Base-by-base conservation (phyloP, 1,140 invertebrate genomes). In the Atta texana region DNA sequence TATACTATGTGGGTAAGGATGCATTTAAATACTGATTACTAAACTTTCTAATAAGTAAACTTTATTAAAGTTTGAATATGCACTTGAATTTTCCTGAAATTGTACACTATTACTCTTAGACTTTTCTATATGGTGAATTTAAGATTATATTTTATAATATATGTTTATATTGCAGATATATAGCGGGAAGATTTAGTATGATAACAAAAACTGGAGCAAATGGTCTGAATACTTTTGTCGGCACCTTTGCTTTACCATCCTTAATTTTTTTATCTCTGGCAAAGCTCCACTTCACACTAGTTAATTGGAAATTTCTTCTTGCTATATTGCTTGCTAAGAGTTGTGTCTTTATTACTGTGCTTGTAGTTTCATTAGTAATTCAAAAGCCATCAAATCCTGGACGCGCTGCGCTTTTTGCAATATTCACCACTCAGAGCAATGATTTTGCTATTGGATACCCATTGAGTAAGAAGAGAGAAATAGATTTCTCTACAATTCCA, bases 401-500 rank as follows among this genome's bases (percentile, higher is more conserved):
- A 16, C 96, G 97, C 91, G 98, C 98, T 76, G 99, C 98, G 18
- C 95, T 99, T 28, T 98, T 98, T 96, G 98, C 98, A 31, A 99
- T 99, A 91, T 99, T 99, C 94, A 98, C 97, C 68, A 99, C 99
- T 0, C 98, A 99, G 93, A 99, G 98, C 93, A 99, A 99, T 96
- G 99, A 99, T 95, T 99, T 99, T 96, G 99, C 99, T 68, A 97
- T 99, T 90, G 99, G 99, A 85, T 99, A 98, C 95, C 99, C 99
- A 4, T 99, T 99, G 92, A 97, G 98, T 99, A 96, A 97, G 97
- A 39, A 8, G 6, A 39, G 34, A 39, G 34, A 86, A 86, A 34
- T 16, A 61, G 28, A 63, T 74, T 63, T 39, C 3, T 57, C 5
- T 3, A 18, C 51, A n/a, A 34, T 51, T 66, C 16, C 14, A 86